Base-by-base conservation (phyloP, 1,140 invertebrate species). In the Dendrolimus punctatus region DNA sequence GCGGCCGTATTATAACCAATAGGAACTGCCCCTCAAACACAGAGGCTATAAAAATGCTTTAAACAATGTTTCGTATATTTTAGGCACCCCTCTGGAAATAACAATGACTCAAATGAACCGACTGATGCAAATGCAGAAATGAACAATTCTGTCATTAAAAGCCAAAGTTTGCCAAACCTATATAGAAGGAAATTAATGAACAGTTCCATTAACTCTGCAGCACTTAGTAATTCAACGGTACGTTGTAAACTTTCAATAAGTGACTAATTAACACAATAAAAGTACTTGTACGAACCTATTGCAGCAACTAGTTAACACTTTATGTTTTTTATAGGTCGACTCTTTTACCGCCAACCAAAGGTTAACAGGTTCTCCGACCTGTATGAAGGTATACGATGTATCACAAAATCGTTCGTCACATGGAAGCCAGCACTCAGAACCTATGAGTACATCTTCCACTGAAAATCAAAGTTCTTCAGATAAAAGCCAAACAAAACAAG, bases 71-170 rank as follows among this genome's bases (percentile, higher is more conserved):
- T 64, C 23, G 42, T 61, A 46, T 39, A 37, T 73, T 80, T 76
- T 60, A 91, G 92, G 71, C 92, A 93, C 85, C 93, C 93, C 10
- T 94, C 93, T 40, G 93, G 93, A 51, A 94, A 95, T 70, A 95
- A 95, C 67, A 94, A 95, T 77, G 81, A 86, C 50, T 76, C 78
- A 48, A 76, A 76, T 68, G 82, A 81, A 64, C 53, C 69, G 40
- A 73, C 73, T 63, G 77, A 85, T 67, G 62, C 64, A 44, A 73
- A 68, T 66, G 79, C 62, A 71, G 85, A 77, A 68, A 83, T 80
- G 84, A 78, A 66, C 55, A 87, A 77, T 73, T 88, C 79, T 57
- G 81, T 82, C 59, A 83, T 89, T 40, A 94, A 93, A 87, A 93
- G 92, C 82, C 91, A 90, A 85, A 94, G 93, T 72, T 88, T 94